Percentiles rank a stretch among this genome's conserved stretches.
These are phyloP conservation scores for Ceyx melanurus DNA, from an alignment of 2,113 vertebrate genomes.

Conservation along the genomic window DNA sequence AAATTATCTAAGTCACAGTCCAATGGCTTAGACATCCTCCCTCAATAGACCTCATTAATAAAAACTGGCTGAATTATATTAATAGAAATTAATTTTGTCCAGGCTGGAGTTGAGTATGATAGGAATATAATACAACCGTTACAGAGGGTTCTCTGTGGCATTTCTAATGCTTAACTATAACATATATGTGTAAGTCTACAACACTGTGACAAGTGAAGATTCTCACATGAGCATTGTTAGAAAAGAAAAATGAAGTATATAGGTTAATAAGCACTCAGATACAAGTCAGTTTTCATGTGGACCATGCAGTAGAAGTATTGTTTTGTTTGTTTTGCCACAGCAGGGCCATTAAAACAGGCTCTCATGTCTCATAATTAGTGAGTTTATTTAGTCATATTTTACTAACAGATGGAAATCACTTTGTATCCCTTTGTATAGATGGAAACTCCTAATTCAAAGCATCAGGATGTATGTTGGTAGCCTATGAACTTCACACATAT, in stretches of 20 bases:
- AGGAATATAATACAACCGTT: neutral
- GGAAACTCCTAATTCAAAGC: too few relatives aligned
- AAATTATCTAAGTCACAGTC: slow-evolving; percentile 61
- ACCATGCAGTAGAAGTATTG: neutral
- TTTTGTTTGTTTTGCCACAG: neutral
- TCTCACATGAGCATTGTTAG: neutral
- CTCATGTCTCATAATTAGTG: neutral
- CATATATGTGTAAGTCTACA: neutral
- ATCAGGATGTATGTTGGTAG: too few relatives aligned
- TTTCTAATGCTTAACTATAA: neutral
- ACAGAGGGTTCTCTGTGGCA: neutral
- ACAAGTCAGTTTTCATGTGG: neutral
- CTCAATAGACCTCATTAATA: slow-evolving; percentile 52
- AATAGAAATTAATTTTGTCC: slow-evolving; percentile 50
- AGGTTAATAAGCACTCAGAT: neutral
- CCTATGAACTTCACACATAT: too few relatives aligned
- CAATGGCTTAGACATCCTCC: slow-evolving; percentile 17
- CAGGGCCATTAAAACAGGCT: neutral
- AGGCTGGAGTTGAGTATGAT: neutral
- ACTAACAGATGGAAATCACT: neutral
- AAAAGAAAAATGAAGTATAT: neutral
- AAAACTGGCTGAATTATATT: slow-evolving; percentile 29
- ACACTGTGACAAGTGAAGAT: neutral
- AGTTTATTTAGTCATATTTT: neutral
- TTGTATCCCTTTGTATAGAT: neutral